Percentiles rank a stretch among this genome's conserved stretches.
Conservation (phyloP, 2,888 invertebrate genomes). For the Cantharis lateralis region DNA sequence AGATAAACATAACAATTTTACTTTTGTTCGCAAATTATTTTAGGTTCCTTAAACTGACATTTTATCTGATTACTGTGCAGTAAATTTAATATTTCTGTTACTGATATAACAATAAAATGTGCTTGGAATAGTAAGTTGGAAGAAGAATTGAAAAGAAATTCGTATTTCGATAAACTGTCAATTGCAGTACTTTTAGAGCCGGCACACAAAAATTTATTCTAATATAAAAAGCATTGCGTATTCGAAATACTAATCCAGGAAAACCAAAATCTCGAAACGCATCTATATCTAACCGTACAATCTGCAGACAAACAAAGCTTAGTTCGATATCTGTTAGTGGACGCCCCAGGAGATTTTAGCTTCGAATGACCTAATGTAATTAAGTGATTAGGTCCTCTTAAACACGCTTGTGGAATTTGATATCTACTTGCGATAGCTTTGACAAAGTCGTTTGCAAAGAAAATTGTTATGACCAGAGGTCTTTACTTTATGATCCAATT, state of each 20-base stretch:
- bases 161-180: constrained; percentile 19
- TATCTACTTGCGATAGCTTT: constrained; percentile 29
- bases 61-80: constrained; percentile 25
- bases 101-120: constrained; percentile 19
- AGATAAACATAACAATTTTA: constrained; percentile 28
- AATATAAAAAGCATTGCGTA: not conserved
- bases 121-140: constrained; percentile 12
- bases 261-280: constrained; percentile 19
- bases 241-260: constrained; percentile 10
- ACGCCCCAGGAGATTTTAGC: constrained; percentile 24
- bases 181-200: constrained; percentile 1
- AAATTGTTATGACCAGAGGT: constrained; percentile 21
- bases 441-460: constrained; percentile 29
- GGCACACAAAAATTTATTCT: not conserved
- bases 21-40: constrained; percentile 29
- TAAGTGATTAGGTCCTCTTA: constrained; percentile 39
- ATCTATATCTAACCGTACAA: constrained; percentile 30
- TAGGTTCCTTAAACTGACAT: constrained; percentile 26
- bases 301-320: constrained; percentile 33
- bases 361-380: constrained; percentile 38
- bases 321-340: constrained; percentile 29
- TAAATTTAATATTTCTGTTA: constrained; percentile 26
- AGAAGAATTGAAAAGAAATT: constrained; percentile 8
- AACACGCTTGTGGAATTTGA: constrained; percentile 34
- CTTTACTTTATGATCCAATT: constrained; percentile 5